phyloP scores from a whole-genome alignment of 2,888 invertebrate genomes.

The Eupithecia exiguata region DNA sequence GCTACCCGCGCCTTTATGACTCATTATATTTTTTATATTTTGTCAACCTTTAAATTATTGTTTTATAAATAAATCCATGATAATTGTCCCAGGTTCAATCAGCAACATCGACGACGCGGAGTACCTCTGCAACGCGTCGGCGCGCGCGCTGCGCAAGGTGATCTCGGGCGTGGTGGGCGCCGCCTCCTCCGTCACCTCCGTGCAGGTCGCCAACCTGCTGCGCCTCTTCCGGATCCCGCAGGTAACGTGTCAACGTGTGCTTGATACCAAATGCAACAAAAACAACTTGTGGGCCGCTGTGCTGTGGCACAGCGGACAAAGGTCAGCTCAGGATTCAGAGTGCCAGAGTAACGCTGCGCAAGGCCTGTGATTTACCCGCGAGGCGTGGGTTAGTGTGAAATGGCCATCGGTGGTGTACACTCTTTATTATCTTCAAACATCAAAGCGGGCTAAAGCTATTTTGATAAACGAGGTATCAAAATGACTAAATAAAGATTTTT shows the following conservation, averaged over 20 bases:
- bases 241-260: slow-evolving; percentile 47
- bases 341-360: not conserved
- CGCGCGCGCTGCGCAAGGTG: slow-evolving; percentile 85
- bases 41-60: too few species aligned
- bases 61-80: too few species aligned
- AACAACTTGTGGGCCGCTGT: not conserved
- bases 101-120: slow-evolving; percentile 96
- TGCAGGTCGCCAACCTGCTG: slow-evolving; percentile 94
- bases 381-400: not conserved
- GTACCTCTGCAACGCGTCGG: slow-evolving; percentile 93
- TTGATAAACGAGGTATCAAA: not conserved
- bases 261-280: not conserved
- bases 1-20: too few species aligned
- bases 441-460: not conserved
- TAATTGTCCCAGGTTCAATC: slow-evolving; percentile 91
- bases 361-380: not conserved
- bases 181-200: slow-evolving; percentile 95
- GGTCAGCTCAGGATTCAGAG: not conserved
- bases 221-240: slow-evolving; percentile 96
- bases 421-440: not conserved
- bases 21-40: too few species aligned
- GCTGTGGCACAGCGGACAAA: not conserved
- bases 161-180: slow-evolving; percentile 69
- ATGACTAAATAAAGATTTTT: not conserved
- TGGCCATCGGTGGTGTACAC: not conserved